A percentile compares a stretch with the other conserved stretches of the same genome.
Conservation (phyloP, 2,888 invertebrate genomes). For the Volucella zonaria region DNA sequence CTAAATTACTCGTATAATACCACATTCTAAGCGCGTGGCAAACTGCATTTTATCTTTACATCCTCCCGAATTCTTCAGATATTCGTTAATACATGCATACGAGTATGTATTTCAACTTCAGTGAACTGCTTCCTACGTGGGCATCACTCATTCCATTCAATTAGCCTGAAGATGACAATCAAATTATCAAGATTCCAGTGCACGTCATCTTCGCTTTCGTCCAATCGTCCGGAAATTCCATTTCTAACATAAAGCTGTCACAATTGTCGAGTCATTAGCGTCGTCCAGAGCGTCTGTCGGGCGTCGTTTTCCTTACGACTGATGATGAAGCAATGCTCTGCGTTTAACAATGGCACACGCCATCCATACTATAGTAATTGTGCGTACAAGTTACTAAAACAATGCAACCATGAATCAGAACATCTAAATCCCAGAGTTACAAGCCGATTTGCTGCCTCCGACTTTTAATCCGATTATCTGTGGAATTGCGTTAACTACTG, state of each 20-base stretch:
- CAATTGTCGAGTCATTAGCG: slow-evolving; percentile 13
- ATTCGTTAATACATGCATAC: background rate
- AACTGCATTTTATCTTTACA: background rate
- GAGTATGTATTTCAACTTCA: slow-evolving; percentile 10
- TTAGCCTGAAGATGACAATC: slow-evolving; percentile 63
- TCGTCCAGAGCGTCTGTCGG: slow-evolving; percentile 35
- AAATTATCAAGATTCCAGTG: slow-evolving; percentile 56
- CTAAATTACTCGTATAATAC: background rate
- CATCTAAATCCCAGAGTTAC: slow-evolving; percentile 14
- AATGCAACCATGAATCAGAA: slow-evolving; percentile 12
- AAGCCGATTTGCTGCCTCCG: slow-evolving; percentile 22
- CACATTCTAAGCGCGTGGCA: too few species aligned
- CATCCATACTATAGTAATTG: slow-evolving; percentile 25
- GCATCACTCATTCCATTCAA: slow-evolving; percentile 62
- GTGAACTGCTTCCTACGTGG: slow-evolving; percentile 54
- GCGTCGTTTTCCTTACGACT: slow-evolving; percentile 14
- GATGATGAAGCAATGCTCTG: background rate
- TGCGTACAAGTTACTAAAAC: background rate
- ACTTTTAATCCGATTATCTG: slow-evolving; percentile 35
- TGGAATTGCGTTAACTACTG: slow-evolving; percentile 40
- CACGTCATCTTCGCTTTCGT: slow-evolving; percentile 53
- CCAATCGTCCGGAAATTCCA: slow-evolving; percentile 60
- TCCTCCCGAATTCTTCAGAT: background rate
- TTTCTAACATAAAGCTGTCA: slow-evolving; percentile 19
- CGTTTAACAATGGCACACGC: slow-evolving; percentile 26